Conservation (phyloP, 2,888 invertebrate genomes). For the Lathronympha strigana region DNA sequence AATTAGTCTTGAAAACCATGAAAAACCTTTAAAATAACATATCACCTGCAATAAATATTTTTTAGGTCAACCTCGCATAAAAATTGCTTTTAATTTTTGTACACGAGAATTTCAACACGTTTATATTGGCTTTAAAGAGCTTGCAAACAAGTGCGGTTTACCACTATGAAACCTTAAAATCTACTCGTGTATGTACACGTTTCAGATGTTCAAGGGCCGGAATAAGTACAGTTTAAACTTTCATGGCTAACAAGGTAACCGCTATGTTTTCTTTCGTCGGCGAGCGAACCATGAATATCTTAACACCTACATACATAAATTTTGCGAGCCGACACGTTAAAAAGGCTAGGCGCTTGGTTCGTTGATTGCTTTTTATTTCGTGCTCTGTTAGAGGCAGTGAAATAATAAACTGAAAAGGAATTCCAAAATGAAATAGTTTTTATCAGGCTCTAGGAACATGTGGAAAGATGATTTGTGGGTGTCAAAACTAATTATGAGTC, state of each 20-base stretch:
- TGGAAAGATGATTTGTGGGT: no score
- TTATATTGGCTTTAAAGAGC: conserved; percentile 2
- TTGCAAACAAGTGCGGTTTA: neutral
- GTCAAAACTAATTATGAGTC: no score
- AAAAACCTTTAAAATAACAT: neutral
- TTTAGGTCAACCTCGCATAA: neutral
- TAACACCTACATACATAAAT: conserved; percentile 34
- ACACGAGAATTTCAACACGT: neutral
- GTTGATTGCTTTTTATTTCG: conserved; percentile 18
- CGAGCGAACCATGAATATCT: conserved; percentile 34
- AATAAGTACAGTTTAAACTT: conserved; percentile 39
- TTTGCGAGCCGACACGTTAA: conserved; percentile 6
- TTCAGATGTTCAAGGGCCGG: conserved; percentile 21
- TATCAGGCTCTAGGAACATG: no score
- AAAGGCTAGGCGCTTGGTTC: neutral
- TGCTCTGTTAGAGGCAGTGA: neutral
- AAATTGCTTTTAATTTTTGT: neutral
- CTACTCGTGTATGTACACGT: conserved; percentile 13
- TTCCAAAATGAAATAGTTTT: no score
- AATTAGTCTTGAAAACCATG: no score
- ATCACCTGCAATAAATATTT: neutral
- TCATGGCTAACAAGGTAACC: conserved; percentile 38
- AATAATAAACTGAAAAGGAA: neutral
- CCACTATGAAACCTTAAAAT: conserved; percentile 2
- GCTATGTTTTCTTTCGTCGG: conserved; percentile 28